Evolutionary conservation across 2,888 invertebrate species (phyloP).

Genomic region (Hipparchia semele): DNA sequence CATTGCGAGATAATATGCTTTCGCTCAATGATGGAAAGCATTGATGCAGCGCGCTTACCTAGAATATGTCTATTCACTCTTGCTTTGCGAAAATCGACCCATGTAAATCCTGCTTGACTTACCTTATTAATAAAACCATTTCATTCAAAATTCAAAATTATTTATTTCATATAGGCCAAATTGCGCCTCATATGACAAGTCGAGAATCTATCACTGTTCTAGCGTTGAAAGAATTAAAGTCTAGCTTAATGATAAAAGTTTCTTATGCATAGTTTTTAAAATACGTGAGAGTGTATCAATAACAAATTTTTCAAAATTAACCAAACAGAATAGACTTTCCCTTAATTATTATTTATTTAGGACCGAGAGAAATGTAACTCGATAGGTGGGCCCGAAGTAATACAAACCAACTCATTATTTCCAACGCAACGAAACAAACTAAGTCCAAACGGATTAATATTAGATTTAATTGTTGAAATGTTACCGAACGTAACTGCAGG

Average conservation of each 20-base stretch:
- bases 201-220: too few species aligned
- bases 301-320: neutral
- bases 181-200: too few species aligned
- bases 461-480: conserved; percentile 22
- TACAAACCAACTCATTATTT: conserved; percentile 18
- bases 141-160: neutral
- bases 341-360: conserved; percentile 5
- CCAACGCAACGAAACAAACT: conserved; percentile 8
- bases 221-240: neutral
- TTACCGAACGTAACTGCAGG: conserved; percentile 7
- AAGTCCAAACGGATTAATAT: conserved; percentile 17
- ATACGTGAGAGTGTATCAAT: too few species aligned
- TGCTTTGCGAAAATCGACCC: too few species aligned
- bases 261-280: too few species aligned
- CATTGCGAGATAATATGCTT: too few species aligned
- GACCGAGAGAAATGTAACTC: conserved; percentile 6
- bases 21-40: too few species aligned
- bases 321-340: conserved; percentile 7
- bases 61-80: too few species aligned
- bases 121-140: neutral
- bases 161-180: too few species aligned
- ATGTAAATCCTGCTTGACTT: too few species aligned
- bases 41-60: too few species aligned
- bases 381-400: conserved; percentile 9
- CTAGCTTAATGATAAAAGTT: neutral